Evolutionary conservation across 2,888 invertebrate species (phyloP).

Genomic region (Piscicola geometra): DNA sequence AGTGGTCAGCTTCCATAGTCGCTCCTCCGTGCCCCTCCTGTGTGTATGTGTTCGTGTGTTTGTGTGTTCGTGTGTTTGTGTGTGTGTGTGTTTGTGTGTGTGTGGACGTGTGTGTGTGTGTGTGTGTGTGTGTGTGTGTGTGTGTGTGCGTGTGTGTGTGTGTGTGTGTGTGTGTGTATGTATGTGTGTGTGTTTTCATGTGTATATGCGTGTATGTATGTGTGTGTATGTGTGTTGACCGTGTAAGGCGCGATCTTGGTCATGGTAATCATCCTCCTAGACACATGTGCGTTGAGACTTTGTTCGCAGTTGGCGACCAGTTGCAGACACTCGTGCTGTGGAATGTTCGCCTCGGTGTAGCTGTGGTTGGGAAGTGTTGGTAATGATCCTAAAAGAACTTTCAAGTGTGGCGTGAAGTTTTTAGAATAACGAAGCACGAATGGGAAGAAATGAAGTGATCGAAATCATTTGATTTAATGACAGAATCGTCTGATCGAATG

Average conservation of each 20-base stretch:
- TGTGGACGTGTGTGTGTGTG: background rate
- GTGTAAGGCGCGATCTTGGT: slow-evolving; percentile 62
- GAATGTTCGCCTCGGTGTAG: slow-evolving; percentile 64
- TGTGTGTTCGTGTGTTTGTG: background rate
- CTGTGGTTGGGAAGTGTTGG: slow-evolving; percentile 46
- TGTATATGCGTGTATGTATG: background rate
- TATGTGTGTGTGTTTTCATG: no score
- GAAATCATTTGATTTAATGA: no score
- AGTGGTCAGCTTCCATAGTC: slow-evolving; percentile 46
- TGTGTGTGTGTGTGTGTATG: background rate
- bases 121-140: background rate
- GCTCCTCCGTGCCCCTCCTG: slow-evolving; percentile 19
- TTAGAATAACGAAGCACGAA: no score
- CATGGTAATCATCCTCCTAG: slow-evolving; percentile 78
- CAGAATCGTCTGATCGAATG: no score
- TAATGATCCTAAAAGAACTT: background rate
- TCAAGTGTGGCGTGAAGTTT: no score
- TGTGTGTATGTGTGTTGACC: slow-evolving; percentile 27
- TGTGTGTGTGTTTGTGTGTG: background rate
- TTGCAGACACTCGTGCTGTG: slow-evolving; percentile 72
- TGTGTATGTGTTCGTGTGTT: background rate
- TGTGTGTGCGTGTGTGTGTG: background rate
- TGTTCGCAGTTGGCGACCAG: slow-evolving; percentile 85
- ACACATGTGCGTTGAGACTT: slow-evolving; percentile 71
- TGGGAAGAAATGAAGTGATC: no score